Conservation (phyloP, 2,888 invertebrate genomes). For the Ectobius pallidus region DNA sequence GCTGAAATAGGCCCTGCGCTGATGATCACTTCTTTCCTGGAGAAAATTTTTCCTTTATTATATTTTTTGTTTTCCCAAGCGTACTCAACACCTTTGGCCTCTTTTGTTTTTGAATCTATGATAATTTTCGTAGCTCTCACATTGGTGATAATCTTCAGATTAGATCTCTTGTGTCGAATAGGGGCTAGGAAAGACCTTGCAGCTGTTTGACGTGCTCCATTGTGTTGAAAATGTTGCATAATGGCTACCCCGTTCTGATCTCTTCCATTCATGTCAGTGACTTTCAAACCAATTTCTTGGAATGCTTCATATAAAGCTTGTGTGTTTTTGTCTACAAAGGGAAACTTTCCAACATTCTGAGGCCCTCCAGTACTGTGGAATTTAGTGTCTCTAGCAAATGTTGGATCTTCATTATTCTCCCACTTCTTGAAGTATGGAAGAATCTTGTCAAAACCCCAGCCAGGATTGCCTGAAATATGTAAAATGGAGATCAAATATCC, state of each 20-base stretch:
- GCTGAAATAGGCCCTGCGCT: slow-evolving; percentile 46
- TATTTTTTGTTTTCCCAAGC: neutral
- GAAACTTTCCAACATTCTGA: neutral
- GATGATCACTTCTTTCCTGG: neutral
- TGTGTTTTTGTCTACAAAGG: neutral
- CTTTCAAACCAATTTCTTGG: neutral
- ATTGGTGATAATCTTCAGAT: neutral
- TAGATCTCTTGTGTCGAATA: neutral
- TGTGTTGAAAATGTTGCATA: neutral
- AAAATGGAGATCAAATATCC: too few relatives aligned
- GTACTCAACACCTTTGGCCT: neutral
- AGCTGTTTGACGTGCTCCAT: neutral
- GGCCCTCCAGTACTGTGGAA: neutral
- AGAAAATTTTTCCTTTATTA: neutral
- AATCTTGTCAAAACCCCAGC: neutral
- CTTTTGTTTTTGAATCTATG: neutral
- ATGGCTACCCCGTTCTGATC: neutral
- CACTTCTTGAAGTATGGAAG: neutral
- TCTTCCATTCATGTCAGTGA: neutral
- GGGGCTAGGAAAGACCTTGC: neutral
- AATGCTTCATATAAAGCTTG: neutral
- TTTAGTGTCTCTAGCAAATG: neutral
- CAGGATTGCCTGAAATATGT: slow-evolving; percentile 5
- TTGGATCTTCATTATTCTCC: neutral
- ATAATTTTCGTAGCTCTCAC: neutral